Conservation (phyloP, 2,797 vertebrate species). For the Borostomias antarcticus region DNA sequence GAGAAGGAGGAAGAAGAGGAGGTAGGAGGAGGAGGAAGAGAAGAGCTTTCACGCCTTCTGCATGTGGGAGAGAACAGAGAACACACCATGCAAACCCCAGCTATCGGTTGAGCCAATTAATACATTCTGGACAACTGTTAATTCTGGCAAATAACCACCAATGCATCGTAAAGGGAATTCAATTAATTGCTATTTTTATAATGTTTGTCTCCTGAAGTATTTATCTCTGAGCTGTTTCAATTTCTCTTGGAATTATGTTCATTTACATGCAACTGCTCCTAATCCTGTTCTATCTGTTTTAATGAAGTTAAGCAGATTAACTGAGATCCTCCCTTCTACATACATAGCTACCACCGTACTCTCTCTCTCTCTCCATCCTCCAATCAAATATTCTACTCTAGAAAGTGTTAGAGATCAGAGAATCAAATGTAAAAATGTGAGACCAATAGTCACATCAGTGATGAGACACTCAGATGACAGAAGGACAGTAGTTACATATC, state of each 20-base stretch:
- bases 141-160: slow-evolving; percentile 62
- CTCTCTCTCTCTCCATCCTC: slow-evolving; percentile 22
- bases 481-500: too few species aligned
- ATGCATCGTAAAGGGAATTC: slow-evolving; percentile 63
- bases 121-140: slow-evolving; percentile 48
- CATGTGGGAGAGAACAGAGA: not conserved
- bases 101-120: slow-evolving; percentile 55
- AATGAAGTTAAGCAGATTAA: slow-evolving; percentile 77
- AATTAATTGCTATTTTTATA: slow-evolving; percentile 75
- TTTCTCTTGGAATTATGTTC: slow-evolving; percentile 69
- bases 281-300: slow-evolving; percentile 70
- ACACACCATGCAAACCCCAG: slow-evolving; percentile 39
- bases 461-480: too few species aligned
- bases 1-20: not conserved
- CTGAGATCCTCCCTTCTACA: slow-evolving; percentile 47
- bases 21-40: not conserved
- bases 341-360: slow-evolving; percentile 35
- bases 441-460: too few species aligned
- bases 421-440: too few species aligned
- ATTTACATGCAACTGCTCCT: slow-evolving; percentile 70
- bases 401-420: too few species aligned
- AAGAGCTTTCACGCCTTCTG: not conserved
- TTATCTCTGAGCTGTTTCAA: slow-evolving; percentile 71
- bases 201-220: slow-evolving; percentile 72
- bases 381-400: not conserved